Conservation (phyloP, 1,140 invertebrate species). For the Zaprionus tsacasi region DNA sequence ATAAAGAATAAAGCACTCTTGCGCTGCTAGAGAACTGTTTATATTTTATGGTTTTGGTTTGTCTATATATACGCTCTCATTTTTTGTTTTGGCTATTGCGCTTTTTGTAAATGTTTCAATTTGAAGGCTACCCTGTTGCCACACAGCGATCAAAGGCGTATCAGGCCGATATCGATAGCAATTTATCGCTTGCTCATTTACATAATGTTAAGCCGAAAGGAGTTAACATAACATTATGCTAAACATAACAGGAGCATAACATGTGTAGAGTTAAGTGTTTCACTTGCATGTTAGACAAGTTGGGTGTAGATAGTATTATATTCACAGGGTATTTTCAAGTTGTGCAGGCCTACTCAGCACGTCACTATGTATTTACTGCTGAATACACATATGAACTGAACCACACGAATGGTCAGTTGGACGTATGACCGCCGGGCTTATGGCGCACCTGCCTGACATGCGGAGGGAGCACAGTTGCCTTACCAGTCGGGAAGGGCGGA, state of each 20-base stretch:
- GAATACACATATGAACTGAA: conserved; percentile 8
- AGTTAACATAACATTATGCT: not conserved
- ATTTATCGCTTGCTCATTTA: not conserved
- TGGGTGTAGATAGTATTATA: not conserved
- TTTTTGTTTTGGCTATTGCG: not conserved
- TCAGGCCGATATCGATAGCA: not conserved
- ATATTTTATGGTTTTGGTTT: conserved; percentile 6
- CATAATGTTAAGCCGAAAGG: not conserved
- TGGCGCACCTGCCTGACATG: conserved; percentile 14
- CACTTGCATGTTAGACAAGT: not conserved
- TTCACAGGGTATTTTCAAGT: not conserved
- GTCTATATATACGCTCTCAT: not conserved
- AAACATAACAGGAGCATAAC: not conserved
- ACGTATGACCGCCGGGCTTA: conserved; percentile 9
- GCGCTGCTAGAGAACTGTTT: not conserved
- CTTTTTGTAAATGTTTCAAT: not conserved
- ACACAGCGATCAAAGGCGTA: not conserved
- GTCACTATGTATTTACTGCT: conserved; percentile 3
- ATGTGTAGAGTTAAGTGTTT: not conserved
- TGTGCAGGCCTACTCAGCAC: not conserved
- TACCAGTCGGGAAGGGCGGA: not conserved
- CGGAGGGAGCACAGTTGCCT: not conserved
- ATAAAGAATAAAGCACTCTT: conserved; percentile 21
- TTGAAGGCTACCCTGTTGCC: not conserved
- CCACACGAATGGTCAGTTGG: conserved; percentile 8